phyloP scores from a whole-genome alignment of 2,888 invertebrate genomes.

The Graphium colonna region DNA sequence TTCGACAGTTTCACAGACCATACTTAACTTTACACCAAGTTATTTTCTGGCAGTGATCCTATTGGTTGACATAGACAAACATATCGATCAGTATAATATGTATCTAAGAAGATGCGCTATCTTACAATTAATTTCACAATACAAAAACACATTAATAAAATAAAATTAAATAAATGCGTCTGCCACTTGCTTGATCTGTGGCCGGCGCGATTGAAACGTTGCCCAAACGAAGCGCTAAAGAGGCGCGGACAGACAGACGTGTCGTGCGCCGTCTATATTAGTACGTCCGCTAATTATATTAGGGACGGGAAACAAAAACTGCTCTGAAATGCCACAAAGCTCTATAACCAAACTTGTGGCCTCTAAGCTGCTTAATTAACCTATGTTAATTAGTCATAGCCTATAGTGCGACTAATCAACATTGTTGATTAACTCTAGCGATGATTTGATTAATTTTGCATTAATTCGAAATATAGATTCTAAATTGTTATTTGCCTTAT shows the following conservation, averaged over 20 bases:
- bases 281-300: conserved; percentile 28
- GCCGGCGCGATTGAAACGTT: conserved; percentile 42
- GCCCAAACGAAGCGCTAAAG: conserved; percentile 51
- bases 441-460: conserved; percentile 17
- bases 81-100: too few species aligned
- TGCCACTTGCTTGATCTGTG: conserved; percentile 27
- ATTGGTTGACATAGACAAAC: too few species aligned
- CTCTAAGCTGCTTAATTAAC: conserved; percentile 18
- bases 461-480: neutral
- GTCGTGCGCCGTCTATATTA: conserved; percentile 29
- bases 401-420: conserved; percentile 16
- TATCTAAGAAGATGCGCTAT: too few species aligned
- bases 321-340: conserved; percentile 8
- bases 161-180: conserved; percentile 4
- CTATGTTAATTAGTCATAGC: conserved; percentile 13
- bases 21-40: too few species aligned
- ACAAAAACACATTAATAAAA: neutral
- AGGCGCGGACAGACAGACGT: conserved; percentile 39
- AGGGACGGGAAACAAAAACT: conserved; percentile 17
- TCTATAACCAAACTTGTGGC: conserved; percentile 7
- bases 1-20: too few species aligned
- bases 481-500: neutral
- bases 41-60: too few species aligned
- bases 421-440: conserved; percentile 13
- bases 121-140: too few species aligned